phyloP scores from a whole-genome alignment of 2,797 vertebrate genomes.

The Anniella stebbinsi region DNA sequence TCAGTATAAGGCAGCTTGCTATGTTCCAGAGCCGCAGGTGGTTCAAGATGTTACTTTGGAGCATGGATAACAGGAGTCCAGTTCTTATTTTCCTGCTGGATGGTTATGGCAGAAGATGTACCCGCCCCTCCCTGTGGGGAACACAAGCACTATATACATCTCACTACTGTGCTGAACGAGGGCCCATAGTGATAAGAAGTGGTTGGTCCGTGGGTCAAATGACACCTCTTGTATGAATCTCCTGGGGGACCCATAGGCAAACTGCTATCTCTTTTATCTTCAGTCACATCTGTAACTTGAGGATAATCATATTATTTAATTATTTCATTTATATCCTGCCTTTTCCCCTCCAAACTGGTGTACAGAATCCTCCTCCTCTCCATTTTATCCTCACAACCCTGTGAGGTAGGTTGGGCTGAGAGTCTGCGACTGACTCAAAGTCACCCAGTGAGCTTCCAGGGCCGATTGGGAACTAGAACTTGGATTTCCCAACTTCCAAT shows the following conservation, averaged over 20 bases:
- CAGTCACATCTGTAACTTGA: not conserved
- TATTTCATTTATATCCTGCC: too few species aligned
- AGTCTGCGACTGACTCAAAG: too few species aligned
- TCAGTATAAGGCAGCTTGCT: too few species aligned
- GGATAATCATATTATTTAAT: not conserved
- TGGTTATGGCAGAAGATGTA: too few species aligned
- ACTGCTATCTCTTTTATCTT: not conserved
- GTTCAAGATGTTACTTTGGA: not conserved
- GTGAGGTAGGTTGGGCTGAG: too few species aligned
- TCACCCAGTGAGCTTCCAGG: too few species aligned
- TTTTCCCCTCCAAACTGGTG: too few species aligned
- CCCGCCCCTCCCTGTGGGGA: not conserved
- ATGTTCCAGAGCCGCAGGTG: not conserved
- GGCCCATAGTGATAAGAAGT: not conserved
- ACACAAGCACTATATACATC: not conserved
- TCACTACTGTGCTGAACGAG: not conserved
- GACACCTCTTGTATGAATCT: not conserved
- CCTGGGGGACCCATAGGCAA: not conserved
- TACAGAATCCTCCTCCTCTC: too few species aligned
- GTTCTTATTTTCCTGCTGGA: not conserved
- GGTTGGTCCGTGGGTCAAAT: not conserved
- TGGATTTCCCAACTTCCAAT: too few species aligned
- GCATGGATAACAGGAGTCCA: not conserved
- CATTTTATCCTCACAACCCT: too few species aligned
- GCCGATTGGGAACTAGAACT: too few species aligned